Evolutionary conservation across 2,113 vertebrate species (phyloP), one percentile per base, ranked within the genome.

Genomic region (Microcebus griseorufus): DNA sequence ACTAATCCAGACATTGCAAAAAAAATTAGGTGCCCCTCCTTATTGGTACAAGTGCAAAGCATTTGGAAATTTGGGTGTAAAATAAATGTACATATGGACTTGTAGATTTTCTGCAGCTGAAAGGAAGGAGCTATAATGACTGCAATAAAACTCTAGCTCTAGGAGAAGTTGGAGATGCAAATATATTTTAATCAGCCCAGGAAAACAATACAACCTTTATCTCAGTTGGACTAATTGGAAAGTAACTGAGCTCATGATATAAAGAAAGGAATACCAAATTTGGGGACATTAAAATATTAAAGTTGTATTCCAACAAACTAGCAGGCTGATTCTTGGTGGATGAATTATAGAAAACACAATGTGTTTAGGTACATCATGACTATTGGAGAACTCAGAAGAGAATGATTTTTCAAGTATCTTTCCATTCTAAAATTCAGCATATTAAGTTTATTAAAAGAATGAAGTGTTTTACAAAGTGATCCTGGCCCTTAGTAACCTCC

Each of bases 111-210:
- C 58, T 95, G 45, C 95, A 96, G 81, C 70, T 96, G 65, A 45
- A 96, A 45, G 80, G 37, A 94, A 62, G 75, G 89, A 97, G 25
- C 83, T 95, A 62, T 18, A 51, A 34, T 94, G 96, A 97, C 45
- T 53, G 5, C 9, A 53, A 2, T 20, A 34, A 8, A 88, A 29
- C 11, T 91, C 25, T 81, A 0, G 0, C 45, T 97, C 42, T 81
- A 34, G 27, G 82, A 34, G 79, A 83, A 97, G 25, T 75, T 98
- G 88, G 51, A 78, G 86, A 88, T n/a, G 8, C 67, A 25, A 13
- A 94, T 73, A 37, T 97, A 64, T 82, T 96, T 89, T 96, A 73
- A 94, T 42, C 13, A 95, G 4, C 12, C 5, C 23, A 42, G 3
- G 3, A 88, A 73, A 89, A 75, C 7, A 87, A 70, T 25, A 55